phyloP scores from a whole-genome alignment of 1,140 invertebrate genomes.

The Anastatus disparis region DNA sequence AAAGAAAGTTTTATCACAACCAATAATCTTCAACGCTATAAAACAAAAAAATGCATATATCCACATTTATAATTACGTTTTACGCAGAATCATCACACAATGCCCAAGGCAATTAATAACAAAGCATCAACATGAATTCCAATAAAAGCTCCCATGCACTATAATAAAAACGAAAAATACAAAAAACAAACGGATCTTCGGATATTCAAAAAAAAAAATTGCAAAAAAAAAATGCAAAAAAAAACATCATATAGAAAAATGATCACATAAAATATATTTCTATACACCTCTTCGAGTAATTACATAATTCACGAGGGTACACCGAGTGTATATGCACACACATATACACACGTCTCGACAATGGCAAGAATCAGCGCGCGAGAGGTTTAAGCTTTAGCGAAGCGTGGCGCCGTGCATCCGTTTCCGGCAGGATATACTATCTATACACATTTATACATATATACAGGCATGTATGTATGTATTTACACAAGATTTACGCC shows the following conservation, averaged over 20 bases:
- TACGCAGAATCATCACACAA: too few species aligned
- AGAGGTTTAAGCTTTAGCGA: constrained; percentile 53
- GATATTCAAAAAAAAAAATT: neutral
- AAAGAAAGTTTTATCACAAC: too few species aligned
- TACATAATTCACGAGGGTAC: constrained; percentile 27
- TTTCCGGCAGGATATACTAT: constrained; percentile 63
- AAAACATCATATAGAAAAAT: too few species aligned
- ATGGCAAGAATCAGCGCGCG: too few species aligned
- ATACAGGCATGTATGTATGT: neutral
- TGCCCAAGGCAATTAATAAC: too few species aligned
- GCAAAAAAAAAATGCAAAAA: too few species aligned
- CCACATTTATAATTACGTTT: too few species aligned
- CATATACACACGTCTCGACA: neutral
- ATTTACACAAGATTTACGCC: neutral
- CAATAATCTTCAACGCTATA: too few species aligned
- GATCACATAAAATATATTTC: too few species aligned
- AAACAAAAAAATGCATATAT: too few species aligned
- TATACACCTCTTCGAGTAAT: constrained; percentile 9
- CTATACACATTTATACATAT: neutral
- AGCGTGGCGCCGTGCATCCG: constrained; percentile 62
- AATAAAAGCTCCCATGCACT: too few species aligned
- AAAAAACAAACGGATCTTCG: neutral
- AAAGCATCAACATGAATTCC: too few species aligned
- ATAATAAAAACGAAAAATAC: neutral
- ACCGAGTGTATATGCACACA: neutral